Evolutionary conservation across 2,888 invertebrate genomes (phyloP), one percentile per base, ranked within the genome.

Genomic region (Argynnis bischoffii): DNA sequence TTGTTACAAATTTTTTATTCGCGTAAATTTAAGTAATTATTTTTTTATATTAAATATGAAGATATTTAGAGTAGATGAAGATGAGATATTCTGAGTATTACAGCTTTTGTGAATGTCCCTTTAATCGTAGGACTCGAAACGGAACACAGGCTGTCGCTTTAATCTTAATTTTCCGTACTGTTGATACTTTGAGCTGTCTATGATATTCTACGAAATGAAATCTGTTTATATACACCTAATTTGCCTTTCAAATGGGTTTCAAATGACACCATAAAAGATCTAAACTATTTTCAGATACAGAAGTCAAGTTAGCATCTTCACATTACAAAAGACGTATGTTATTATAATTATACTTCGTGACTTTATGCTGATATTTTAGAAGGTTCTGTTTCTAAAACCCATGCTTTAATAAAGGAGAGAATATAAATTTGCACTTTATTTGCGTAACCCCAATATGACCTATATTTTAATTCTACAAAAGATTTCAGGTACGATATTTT

Each of bases 141-240:
- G 77, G 81, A 80, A 79, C 79, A 78, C 75, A 74, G 74, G 69
- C 72, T 84, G 86, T 86, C 86, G 83, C 83, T 88, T 86, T 87
- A 84, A 87, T 87, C 82, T 84, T 84, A 87, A 86, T 88, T 87
- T 87, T 82, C 85, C 80, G 81, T 80, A 79, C 79, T 76, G 77
- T 78, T 63, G 60, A 67, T 65, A 79, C 77, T 82, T 81, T 79
- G 76, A 78, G 74, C 68, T 76, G 75, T 76, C 76, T 78, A 77
- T 77, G 77, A 79, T 79, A 81, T 83, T 85, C 78, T 76, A 77
- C 70, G 63, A 64, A 67, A 67, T 70, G 61, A 53, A 69, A 71
- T 65, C 65, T 69, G 69, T 69, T 71, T 68, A 75, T 72, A 73
- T 80, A 79, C 74, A 74, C 75, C 26, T 48, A n/a, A 59, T 47